Evolutionary conservation across 2,113 vertebrate genomes (phyloP).

Genomic region (Haemorhous mexicanus): DNA sequence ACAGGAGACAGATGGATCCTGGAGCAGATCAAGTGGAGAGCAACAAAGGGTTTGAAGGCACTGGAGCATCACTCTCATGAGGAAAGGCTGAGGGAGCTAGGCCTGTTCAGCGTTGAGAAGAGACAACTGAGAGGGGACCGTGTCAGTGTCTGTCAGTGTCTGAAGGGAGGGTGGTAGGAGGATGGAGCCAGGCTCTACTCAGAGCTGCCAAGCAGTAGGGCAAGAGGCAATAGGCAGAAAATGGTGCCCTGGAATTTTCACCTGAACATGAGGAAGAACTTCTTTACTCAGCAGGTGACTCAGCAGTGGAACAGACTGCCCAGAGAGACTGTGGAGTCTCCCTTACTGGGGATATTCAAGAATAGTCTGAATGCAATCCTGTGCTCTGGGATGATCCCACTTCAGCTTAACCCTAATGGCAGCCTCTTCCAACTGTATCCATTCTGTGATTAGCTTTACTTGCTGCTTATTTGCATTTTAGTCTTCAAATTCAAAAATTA

Average conservation of each 20-base stretch:
- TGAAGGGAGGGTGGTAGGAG: not conserved
- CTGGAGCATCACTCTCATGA: accelerated
- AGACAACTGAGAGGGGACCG: not conserved
- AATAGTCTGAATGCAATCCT: not conserved
- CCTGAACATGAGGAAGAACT: not conserved
- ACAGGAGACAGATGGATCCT: accelerated
- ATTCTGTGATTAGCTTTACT: not conserved
- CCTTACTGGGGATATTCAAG: not conserved
- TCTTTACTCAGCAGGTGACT: not conserved
- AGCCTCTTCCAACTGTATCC: not conserved
- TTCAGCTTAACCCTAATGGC: not conserved
- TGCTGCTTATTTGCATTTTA: not conserved
- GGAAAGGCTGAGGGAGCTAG: not conserved
- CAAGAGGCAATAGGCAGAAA: not conserved
- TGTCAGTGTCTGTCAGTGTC: not conserved
- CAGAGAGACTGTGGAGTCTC: not conserved
- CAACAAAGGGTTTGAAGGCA: not conserved
- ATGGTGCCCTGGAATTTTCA: not conserved
- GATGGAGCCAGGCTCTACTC: not conserved
- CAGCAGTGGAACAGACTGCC: not conserved
- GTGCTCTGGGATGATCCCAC: accelerated
- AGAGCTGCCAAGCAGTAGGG: too few species aligned
- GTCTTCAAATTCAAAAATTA: not conserved
- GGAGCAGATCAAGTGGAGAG: accelerated
- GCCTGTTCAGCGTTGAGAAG: not conserved